Conservation (phyloP, 1,140 invertebrate species). For the Drosophila nannoptera region DNA sequence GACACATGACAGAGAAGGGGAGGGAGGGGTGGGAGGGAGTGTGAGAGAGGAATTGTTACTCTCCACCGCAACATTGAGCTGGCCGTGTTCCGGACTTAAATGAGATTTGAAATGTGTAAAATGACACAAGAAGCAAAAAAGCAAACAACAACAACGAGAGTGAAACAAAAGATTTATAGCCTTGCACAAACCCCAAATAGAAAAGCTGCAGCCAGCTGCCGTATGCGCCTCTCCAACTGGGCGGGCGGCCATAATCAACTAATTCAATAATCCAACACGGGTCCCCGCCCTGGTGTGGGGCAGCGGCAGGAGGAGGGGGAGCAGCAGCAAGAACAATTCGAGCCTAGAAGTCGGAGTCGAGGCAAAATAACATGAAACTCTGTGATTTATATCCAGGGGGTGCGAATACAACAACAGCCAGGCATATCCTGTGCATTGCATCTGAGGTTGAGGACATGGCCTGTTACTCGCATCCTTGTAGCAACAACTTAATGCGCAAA, state of each 20-base stretch:
- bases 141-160: background rate
- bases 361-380: conserved; percentile 47
- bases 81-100: conserved; percentile 62
- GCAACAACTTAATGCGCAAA: conserved; percentile 69
- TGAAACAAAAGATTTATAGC: conserved; percentile 64
- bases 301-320: background rate
- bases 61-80: conserved; percentile 52
- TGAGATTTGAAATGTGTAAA: conserved; percentile 53
- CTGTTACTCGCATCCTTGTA: conserved; percentile 36
- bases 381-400: conserved; percentile 64
- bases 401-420: conserved; percentile 59
- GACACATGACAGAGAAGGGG: too few relatives aligned
- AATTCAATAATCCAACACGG: conserved; percentile 67
- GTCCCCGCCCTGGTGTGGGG: background rate
- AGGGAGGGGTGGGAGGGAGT: background rate
- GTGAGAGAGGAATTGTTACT: conserved; percentile 22
- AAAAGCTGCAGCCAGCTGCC: conserved; percentile 32
- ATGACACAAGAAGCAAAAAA: conserved; percentile 19
- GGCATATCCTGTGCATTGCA: conserved; percentile 53
- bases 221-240: background rate
- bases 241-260: conserved; percentile 54
- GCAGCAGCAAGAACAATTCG: background rate
- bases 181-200: conserved; percentile 30
- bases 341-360: conserved; percentile 11
- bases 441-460: conserved; percentile 26